Evolutionary conservation across 1,140 invertebrate genomes (phyloP).

Genomic region (Globodera rostochiensis): DNA sequence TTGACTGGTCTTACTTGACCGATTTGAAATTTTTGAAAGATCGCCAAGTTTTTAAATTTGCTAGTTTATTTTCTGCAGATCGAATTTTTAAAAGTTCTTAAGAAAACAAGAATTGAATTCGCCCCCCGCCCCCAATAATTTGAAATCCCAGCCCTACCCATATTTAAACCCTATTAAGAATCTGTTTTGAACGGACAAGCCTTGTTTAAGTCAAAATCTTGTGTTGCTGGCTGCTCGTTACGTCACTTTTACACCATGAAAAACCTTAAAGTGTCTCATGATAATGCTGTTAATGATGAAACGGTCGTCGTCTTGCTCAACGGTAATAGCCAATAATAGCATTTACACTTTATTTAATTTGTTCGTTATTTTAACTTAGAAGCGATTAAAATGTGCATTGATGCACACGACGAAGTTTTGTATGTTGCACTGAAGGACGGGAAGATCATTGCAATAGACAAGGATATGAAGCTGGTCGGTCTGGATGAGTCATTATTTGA

Average conservation of each 20-base stretch:
- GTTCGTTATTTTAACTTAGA: constrained; percentile 27
- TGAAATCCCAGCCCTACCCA: no score
- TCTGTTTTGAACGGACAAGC: no score
- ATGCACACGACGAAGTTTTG: constrained; percentile 19
- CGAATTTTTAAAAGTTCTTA: no score
- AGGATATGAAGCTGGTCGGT: constrained; percentile 16
- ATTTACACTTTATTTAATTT: neutral
- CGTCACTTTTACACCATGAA: constrained; percentile 1
- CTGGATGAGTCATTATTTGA: neutral
- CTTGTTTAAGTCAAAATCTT: neutral
- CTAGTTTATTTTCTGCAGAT: no score
- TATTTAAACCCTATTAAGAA: no score
- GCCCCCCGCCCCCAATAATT: no score
- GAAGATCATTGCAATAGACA: constrained; percentile 20
- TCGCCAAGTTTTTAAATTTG: no score
- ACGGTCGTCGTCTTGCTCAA: constrained; percentile 4
- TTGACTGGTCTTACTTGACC: no score
- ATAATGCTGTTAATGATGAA: constrained; percentile 9
- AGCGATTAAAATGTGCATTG: constrained; percentile 36
- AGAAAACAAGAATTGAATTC: no score
- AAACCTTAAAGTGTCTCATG: constrained; percentile 12
- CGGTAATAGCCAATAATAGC: constrained; percentile 20
- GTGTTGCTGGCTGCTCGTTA: neutral
- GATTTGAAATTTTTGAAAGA: no score
- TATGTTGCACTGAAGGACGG: constrained; percentile 25